Conservation (phyloP, 2,888 invertebrate genomes). For the Thyatira batis region DNA sequence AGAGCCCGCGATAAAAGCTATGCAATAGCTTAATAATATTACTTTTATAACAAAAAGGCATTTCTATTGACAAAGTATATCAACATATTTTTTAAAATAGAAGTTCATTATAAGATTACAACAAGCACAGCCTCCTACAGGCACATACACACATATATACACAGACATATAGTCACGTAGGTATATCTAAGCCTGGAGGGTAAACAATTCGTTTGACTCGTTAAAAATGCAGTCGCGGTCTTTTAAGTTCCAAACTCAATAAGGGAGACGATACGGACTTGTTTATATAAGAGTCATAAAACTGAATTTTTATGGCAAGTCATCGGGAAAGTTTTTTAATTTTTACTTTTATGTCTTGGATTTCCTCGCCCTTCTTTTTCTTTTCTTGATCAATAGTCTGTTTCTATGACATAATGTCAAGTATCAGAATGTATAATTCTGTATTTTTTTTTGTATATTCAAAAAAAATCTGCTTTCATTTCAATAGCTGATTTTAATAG, state of each 20-base stretch:
- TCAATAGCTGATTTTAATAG: neutral
- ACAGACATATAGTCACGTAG: neutral
- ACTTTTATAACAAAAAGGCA: too few species aligned
- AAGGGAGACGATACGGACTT: conserved; percentile 21
- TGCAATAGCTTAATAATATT: too few species aligned
- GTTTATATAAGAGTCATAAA: conserved; percentile 46
- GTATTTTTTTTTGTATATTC: too few species aligned
- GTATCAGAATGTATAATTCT: neutral
- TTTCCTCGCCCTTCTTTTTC: conserved; percentile 30
- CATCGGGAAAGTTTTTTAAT: conserved; percentile 62
- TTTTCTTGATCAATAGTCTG: neutral
- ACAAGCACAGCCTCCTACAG: too few species aligned
- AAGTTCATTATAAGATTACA: too few species aligned
- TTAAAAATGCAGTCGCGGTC: conserved; percentile 46
- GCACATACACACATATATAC: neutral
- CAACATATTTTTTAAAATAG: too few species aligned
- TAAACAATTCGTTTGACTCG: conserved; percentile 40
- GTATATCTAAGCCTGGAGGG: conserved; percentile 30
- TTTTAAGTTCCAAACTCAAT: conserved; percentile 13
- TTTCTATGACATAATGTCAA: too few species aligned
- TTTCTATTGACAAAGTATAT: too few species aligned
- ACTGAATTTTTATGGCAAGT: conserved; percentile 60
- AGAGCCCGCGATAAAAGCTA: too few species aligned
- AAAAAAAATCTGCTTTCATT: neutral
- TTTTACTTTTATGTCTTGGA: conserved; percentile 49